Percentiles rank a stretch among this genome's conserved stretches.
Evolutionary conservation across 2,113 vertebrate species (phyloP).

Genomic region (Plestiodon gilberti): DNA sequence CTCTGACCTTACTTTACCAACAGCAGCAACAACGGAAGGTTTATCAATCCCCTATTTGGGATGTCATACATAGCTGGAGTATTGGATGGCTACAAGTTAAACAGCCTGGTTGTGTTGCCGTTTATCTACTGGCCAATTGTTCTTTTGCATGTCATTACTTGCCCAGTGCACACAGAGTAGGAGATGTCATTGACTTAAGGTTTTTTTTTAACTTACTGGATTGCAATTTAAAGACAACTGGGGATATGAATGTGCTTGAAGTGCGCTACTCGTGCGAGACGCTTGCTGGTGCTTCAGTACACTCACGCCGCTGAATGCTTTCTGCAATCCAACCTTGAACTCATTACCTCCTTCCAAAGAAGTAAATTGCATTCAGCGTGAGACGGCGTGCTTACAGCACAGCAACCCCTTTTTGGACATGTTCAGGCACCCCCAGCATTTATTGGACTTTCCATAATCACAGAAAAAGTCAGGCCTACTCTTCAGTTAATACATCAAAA

Average conservation of each 20-base stretch:
- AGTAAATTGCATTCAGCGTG: constrained; percentile 26
- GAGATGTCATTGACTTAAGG: not conserved
- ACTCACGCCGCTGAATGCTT: not conserved
- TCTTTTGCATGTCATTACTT: not conserved
- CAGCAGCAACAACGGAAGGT: too few species aligned
- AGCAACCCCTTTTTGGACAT: not conserved
- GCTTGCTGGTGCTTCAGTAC: not conserved
- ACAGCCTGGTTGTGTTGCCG: too few species aligned
- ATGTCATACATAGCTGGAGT: not conserved
- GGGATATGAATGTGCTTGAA: not conserved
- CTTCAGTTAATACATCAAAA: constrained; percentile 10
- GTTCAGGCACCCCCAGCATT: not conserved
- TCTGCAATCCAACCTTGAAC: not conserved
- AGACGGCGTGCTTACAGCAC: not conserved
- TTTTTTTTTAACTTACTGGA: not conserved
- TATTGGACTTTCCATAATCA: not conserved
- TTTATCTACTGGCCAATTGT: not conserved
- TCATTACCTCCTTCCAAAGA: constrained; percentile 9
- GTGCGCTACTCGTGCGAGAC: not conserved
- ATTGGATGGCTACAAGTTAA: not conserved
- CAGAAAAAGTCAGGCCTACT: not conserved
- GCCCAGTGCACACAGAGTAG: not conserved
- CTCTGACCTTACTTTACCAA: too few species aligned
- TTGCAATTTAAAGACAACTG: not conserved
- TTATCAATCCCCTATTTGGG: not conserved